These are phyloP conservation scores for Circaetus gallicus DNA, from an alignment of 2,113 vertebrate genomes.

Conservation along the genomic window DNA sequence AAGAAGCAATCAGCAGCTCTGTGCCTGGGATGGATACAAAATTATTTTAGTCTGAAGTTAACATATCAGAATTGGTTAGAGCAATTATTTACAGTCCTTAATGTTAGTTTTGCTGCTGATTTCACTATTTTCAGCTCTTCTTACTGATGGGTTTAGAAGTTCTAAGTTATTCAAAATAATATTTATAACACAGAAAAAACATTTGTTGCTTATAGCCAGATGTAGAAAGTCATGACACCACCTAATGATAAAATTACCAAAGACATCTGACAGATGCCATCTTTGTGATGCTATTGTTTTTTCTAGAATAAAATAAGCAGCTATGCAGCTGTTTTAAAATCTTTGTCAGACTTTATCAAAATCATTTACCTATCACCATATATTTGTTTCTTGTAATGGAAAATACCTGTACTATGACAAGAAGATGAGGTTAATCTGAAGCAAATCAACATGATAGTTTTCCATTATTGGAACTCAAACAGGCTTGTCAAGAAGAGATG, in stretches of 20 bases:
- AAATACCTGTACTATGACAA: conserved; percentile 59
- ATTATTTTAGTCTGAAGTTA: background rate
- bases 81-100: background rate
- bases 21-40: background rate
- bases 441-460: conserved; percentile 64
- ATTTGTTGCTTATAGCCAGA: background rate
- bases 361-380: conserved; percentile 58
- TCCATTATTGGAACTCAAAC: conserved; percentile 55
- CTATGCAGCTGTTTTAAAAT: conserved; percentile 48
- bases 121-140: background rate
- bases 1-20: background rate
- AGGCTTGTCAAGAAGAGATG: conserved; percentile 40
- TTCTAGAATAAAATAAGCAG: conserved; percentile 32
- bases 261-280: conserved; percentile 43
- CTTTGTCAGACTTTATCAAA: conserved; percentile 59
- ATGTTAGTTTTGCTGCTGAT: background rate
- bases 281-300: background rate
- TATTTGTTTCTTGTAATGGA: conserved; percentile 50
- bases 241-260: conserved; percentile 26
- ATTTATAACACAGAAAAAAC: background rate
- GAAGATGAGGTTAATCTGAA: conserved; percentile 69
- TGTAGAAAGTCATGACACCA: background rate
- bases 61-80: background rate
- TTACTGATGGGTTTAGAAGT: background rate
- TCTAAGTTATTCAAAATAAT: background rate